A percentile compares a stretch with the other conserved stretches of the same genome.
Evolutionary conservation across 2,888 invertebrate genomes (phyloP).

Genomic region (Odontocolon sp.): DNA sequence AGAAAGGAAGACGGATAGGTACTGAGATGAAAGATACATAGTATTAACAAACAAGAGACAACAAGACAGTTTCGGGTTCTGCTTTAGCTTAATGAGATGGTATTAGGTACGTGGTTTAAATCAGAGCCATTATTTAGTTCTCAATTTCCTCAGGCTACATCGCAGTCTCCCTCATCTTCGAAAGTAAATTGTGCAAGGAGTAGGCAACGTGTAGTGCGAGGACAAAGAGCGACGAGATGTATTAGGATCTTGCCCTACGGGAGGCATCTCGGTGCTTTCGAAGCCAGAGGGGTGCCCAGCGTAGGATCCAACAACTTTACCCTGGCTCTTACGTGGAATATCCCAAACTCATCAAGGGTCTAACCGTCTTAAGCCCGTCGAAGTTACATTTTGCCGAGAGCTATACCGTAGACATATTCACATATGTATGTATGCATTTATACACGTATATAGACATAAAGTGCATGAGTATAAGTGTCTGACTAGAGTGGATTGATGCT

Average conservation of each 20-base stretch:
- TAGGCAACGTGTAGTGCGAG: slow-evolving; percentile 63
- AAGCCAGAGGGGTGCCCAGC: slow-evolving; percentile 26
- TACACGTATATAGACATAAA: not conserved
- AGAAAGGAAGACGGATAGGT: too few relatives aligned
- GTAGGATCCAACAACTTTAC: slow-evolving; percentile 14
- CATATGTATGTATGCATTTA: not conserved
- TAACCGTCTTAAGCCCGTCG: slow-evolving; percentile 70
- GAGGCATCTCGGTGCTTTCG: slow-evolving; percentile 44
- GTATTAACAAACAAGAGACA: too few relatives aligned
- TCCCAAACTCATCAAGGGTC: slow-evolving; percentile 72
- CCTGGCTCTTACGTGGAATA: slow-evolving; percentile 57
- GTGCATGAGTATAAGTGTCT: not conserved
- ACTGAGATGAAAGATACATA: too few relatives aligned
- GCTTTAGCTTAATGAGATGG: too few relatives aligned
- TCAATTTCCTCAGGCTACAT: slow-evolving; percentile 9
- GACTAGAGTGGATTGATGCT: slow-evolving; percentile 53
- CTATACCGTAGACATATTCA: not conserved
- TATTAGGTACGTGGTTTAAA: too few relatives aligned
- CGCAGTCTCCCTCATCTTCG: not conserved
- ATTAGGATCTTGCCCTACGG: slow-evolving; percentile 66
- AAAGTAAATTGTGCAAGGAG: slow-evolving; percentile 48
- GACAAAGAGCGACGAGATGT: slow-evolving; percentile 75
- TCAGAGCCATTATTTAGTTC: slow-evolving; percentile 6
- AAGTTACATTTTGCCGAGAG: slow-evolving; percentile 52
- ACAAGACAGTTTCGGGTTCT: too few relatives aligned